These are phyloP conservation scores for Adoxophyes honmai DNA, from an alignment of 1,140 invertebrate species.

Conservation along the genomic window DNA sequence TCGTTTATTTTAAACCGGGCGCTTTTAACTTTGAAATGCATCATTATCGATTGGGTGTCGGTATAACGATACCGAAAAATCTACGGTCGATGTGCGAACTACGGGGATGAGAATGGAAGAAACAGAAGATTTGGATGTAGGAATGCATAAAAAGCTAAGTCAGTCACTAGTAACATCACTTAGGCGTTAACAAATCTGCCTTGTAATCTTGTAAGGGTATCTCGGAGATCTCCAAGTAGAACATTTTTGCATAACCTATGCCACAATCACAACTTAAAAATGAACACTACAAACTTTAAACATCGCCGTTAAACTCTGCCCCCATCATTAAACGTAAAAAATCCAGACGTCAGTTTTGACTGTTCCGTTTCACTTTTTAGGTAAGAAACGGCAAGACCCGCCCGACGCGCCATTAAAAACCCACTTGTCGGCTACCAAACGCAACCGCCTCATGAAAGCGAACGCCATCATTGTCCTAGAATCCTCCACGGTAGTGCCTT, in stretches of 20 bases:
- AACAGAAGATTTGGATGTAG: not conserved
- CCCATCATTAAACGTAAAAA: not conserved
- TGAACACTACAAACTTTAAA: too few species aligned
- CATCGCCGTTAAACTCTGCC: too few species aligned
- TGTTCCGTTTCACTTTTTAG: constrained; percentile 58
- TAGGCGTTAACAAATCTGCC: too few species aligned
- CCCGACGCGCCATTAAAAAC: constrained; percentile 43
- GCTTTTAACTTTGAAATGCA: too few species aligned
- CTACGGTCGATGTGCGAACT: not conserved
- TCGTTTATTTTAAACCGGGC: too few species aligned
- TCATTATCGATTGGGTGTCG: too few species aligned
- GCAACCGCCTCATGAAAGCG: constrained; percentile 58
- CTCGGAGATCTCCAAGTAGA: too few species aligned
- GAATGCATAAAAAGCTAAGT: not conserved
- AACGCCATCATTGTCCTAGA: constrained; percentile 60
- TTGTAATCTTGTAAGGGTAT: too few species aligned
- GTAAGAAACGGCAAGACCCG: constrained; percentile 33
- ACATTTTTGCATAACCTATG: too few species aligned
- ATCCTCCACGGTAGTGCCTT: constrained; percentile 48
- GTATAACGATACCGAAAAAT: too few species aligned
- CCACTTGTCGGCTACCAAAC: constrained; percentile 48
- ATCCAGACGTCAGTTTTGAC: constrained; percentile 19
- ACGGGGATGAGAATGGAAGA: not conserved
- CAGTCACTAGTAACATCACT: not conserved
- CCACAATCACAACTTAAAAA: too few species aligned